phyloP scores from a whole-genome alignment of 64 coral and sea anemone species.

The Astreopora myriophthalma region DNA sequence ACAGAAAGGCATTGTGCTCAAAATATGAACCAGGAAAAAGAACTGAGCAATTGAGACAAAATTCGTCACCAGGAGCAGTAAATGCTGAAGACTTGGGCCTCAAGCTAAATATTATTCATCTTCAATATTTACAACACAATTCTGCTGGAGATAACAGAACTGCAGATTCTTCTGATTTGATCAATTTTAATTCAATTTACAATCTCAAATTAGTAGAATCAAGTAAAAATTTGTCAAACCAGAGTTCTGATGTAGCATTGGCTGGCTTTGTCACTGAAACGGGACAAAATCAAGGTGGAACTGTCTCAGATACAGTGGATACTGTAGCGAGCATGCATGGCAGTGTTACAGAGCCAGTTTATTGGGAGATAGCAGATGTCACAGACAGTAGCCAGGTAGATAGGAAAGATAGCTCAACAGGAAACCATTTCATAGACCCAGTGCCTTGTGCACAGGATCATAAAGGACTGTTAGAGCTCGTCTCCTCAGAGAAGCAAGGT shows the following conservation, averaged over 20 bases:
- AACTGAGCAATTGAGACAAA: not conserved
- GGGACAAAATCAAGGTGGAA: not conserved
- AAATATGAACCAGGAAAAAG: not conserved
- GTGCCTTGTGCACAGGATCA: not conserved
- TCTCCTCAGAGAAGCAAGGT: not conserved
- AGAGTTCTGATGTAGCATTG: not conserved
- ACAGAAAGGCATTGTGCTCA: not conserved
- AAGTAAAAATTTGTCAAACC: not conserved
- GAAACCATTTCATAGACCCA: not conserved
- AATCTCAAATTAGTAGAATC: not conserved
- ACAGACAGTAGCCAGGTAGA: not conserved
- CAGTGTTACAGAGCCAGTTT: not conserved
- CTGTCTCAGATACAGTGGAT: not conserved
- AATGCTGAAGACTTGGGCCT: not conserved
- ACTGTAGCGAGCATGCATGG: not conserved
- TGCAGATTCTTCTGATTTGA: not conserved
- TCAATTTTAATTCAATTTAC: not conserved
- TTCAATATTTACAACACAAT: not conserved
- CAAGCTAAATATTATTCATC: not conserved
- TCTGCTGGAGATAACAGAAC: not conserved
- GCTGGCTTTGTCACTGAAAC: not conserved
- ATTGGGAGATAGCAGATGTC: slow-evolving; percentile 25
- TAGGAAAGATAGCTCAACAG: not conserved
- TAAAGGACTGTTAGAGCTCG: not conserved
- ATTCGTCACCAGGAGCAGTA: not conserved